Evolutionary conservation across 1,140 invertebrate species (phyloP), one percentile per base, ranked within the genome.

Genomic region (Drosophila mojavensis): DNA sequence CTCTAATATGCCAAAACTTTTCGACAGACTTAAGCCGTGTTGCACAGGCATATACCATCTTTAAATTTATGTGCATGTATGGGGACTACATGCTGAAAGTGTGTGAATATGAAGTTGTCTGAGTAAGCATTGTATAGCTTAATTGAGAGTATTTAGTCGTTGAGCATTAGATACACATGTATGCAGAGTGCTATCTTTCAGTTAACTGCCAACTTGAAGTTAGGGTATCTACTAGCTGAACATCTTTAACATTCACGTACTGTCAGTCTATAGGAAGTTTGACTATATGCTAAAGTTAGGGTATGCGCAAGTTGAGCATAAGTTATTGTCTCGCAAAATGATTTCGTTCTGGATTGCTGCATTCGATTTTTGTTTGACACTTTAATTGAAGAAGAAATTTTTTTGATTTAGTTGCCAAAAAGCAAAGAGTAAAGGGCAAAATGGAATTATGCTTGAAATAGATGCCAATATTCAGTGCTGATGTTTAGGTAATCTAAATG

Each of bases 361-460:
- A 33, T 33, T 72, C 24, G 26, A 50, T 41, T 78, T 81, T 65
- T 81, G 69, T 74, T 81, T 74, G 73, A 81, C 78, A 81, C 74
- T 81, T 81, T 81, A 81, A 81, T 81, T 81, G 79, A 81, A 70
- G 63, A 65, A 73, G 74, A 61, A 47, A 75, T 64, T 5, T 15
- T 4, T 47, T 6, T 28, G 41, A 30, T 26, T 30, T 60, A 81
- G 59, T 78, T 59, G 33, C 7, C 33, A 33, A 60, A 77, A 33
- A 73, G 62, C 48, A 48, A 36, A 55, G 24, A 24, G 39, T 20
- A 47, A 36, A 7, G 17, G 15, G 47, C 15, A 10, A 3, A 10
- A 5, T 7, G 17, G 15, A 33, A 28, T 66, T 58, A 39, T 39
- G 36, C 47, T 50, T 50, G 62, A 81, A 81, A 81, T 81, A 67